Evolutionary conservation across 2,113 vertebrate genomes (phyloP).

Genomic region (Saiga tatarica): DNA sequence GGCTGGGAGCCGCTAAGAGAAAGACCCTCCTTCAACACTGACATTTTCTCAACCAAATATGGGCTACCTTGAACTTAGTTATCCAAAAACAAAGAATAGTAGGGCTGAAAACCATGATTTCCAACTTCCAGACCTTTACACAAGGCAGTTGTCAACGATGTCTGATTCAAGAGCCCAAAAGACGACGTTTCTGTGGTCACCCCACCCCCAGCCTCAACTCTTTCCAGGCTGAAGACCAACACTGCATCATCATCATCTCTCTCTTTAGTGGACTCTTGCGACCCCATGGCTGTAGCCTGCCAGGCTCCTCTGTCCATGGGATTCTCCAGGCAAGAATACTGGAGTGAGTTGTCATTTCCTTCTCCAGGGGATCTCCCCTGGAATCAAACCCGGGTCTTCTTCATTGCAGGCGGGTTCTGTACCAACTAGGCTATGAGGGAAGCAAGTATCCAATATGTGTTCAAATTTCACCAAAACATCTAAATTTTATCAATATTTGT

Average conservation of each 20-base stretch:
- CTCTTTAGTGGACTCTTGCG: not conserved
- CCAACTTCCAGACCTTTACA: not conserved
- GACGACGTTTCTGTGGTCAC: not conserved
- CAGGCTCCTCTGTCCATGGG: not conserved
- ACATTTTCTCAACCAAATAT: not conserved
- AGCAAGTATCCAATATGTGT: not conserved
- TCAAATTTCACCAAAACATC: not conserved
- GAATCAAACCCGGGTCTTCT: accelerated
- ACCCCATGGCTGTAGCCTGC: not conserved
- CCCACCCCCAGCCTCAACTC: accelerated
- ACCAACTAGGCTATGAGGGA: not conserved
- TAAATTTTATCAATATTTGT: not conserved
- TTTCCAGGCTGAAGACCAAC: not conserved
- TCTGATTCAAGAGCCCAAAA: not conserved
- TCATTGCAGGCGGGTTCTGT: not conserved
- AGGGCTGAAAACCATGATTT: not conserved
- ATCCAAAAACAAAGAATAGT: not conserved
- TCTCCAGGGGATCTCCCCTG: not conserved
- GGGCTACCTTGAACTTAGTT: not conserved
- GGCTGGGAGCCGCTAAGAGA: not conserved
- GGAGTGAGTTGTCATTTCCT: not conserved
- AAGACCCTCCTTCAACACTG: not conserved
- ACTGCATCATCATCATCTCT: accelerated
- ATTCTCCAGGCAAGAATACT: not conserved
- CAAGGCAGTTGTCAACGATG: not conserved